Evolutionary conservation across 2,888 invertebrate genomes (phyloP).

Genomic region (Limenitis arthemis): DNA sequence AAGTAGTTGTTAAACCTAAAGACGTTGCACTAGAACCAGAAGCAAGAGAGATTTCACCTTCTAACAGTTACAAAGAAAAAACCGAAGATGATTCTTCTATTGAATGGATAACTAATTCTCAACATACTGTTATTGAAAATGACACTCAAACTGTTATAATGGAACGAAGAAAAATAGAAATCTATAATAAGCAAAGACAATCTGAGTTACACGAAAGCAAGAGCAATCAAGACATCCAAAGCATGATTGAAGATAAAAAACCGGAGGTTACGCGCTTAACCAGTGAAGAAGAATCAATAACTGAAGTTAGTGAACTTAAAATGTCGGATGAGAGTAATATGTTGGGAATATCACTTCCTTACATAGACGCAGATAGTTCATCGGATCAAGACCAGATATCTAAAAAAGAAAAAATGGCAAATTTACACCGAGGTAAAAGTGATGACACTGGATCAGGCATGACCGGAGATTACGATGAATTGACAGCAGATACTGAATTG

Average conservation of each 20-base stretch:
- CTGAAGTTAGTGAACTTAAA: conserved; percentile 76
- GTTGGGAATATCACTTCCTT: conserved; percentile 64
- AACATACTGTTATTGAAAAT: conserved; percentile 59
- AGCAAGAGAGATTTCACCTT: conserved; percentile 46
- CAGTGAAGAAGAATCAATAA: conserved; percentile 79
- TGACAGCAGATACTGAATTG: conserved; percentile 74
- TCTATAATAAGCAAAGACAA: conserved; percentile 70
- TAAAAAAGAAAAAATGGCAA: conserved; percentile 38
- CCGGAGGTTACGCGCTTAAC: conserved; percentile 66
- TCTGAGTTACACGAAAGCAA: conserved; percentile 58
- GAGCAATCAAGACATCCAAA: conserved; percentile 52
- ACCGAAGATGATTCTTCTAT: conserved; percentile 64
- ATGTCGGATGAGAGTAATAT: conserved; percentile 64
- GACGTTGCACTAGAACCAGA: conserved; percentile 30
- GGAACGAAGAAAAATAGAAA: conserved; percentile 73
- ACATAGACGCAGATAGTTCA: conserved; percentile 69
- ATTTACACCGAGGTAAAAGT: conserved; percentile 67
- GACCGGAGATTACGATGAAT: conserved; percentile 78
- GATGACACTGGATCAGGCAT: conserved; percentile 80
- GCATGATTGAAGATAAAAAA: conserved; percentile 48
- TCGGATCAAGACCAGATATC: conserved; percentile 59
- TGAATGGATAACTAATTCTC: conserved; percentile 62
- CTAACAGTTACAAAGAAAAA: conserved; percentile 56
- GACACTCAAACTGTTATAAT: conserved; percentile 76
- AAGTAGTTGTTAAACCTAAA: conserved; percentile 15